These are phyloP conservation scores for Ethmia dodecea DNA, from an alignment of 2,888 invertebrate genomes.

Conservation along the genomic window DNA sequence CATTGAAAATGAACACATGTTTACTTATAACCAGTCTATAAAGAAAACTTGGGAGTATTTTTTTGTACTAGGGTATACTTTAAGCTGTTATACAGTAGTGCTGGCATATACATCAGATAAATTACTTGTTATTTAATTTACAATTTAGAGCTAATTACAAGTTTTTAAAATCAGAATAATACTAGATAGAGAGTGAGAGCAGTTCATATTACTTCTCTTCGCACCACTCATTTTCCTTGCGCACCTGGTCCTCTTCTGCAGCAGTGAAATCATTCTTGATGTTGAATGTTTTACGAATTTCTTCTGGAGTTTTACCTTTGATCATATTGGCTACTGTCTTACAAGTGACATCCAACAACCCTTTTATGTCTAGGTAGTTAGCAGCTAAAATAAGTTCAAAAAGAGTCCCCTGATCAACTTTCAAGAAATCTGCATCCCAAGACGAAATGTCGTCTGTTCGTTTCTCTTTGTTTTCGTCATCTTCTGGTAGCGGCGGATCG, in stretches of 20 bases:
- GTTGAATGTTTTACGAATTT: conserved; percentile 97
- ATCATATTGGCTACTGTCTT: conserved; percentile 99
- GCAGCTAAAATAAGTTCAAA: conserved; percentile 98
- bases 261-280: conserved; percentile 98
- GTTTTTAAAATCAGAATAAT: background rate
- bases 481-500: conserved; percentile 96
- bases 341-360: conserved; percentile 97
- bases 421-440: conserved; percentile 99
- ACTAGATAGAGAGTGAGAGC: background rate
- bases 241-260: conserved; percentile 98
- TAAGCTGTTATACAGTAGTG: too few relatives aligned
- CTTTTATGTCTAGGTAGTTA: conserved; percentile 97
- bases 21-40: too few relatives aligned
- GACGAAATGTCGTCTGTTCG: conserved; percentile 99
- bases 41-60: too few relatives aligned
- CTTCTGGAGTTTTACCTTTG: conserved; percentile 98
- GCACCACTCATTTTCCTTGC: conserved; percentile 97
- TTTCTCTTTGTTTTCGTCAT: conserved; percentile 98
- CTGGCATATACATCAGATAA: conserved; percentile 1
- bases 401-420: conserved; percentile 97
- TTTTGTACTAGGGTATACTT: too few relatives aligned
- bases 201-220: conserved; percentile 83
- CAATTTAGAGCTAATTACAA: conserved; percentile 5
- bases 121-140: conserved; percentile 1
- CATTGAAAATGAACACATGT: too few relatives aligned